Percentiles rank a stretch among this genome's conserved stretches.
Evolutionary conservation across 2,888 invertebrate species (phyloP).

Genomic region (Exocentrus adspersus): DNA sequence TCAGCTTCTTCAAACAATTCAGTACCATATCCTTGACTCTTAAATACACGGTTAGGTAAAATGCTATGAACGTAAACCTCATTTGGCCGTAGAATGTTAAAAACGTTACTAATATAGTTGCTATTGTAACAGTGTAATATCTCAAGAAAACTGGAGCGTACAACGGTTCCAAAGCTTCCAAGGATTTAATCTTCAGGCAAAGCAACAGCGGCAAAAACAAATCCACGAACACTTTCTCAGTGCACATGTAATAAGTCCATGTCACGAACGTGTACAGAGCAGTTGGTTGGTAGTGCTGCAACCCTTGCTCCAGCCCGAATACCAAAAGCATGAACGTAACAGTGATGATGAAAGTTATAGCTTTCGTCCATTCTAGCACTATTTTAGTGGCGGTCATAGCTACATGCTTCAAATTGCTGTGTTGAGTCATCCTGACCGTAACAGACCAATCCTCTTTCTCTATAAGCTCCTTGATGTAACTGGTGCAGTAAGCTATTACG

Average conservation of each 20-base stretch:
- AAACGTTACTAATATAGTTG: conserved; percentile 68
- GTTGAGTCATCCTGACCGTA: conserved; percentile 77
- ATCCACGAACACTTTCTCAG: conserved; percentile 77
- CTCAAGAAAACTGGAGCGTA: conserved; percentile 76
- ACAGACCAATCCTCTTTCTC: conserved; percentile 83
- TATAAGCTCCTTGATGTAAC: conserved; percentile 77
- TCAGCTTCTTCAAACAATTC: conserved; percentile 68
- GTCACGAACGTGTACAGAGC: conserved; percentile 73
- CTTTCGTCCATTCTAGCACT: conserved; percentile 84
- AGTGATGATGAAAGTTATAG: conserved; percentile 81
- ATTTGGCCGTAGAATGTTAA: conserved; percentile 69
- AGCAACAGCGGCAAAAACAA: conserved; percentile 70
- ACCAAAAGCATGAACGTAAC: conserved; percentile 80
- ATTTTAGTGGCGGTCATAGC: conserved; percentile 85
- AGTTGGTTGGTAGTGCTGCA: conserved; percentile 79
- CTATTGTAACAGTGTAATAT: conserved; percentile 68
- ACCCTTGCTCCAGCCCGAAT: conserved; percentile 78
- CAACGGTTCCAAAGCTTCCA: conserved; percentile 78
- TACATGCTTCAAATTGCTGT: conserved; percentile 76
- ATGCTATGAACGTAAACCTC: conserved; percentile 68
- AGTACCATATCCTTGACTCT: conserved; percentile 71
- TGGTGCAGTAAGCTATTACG: conserved; percentile 80
- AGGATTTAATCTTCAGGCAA: conserved; percentile 69
- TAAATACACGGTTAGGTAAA: conserved; percentile 75
- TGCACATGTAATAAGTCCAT: conserved; percentile 75